Conservation (phyloP, 2,113 vertebrate genomes). For the Rhabdomys dilectus region DNA sequence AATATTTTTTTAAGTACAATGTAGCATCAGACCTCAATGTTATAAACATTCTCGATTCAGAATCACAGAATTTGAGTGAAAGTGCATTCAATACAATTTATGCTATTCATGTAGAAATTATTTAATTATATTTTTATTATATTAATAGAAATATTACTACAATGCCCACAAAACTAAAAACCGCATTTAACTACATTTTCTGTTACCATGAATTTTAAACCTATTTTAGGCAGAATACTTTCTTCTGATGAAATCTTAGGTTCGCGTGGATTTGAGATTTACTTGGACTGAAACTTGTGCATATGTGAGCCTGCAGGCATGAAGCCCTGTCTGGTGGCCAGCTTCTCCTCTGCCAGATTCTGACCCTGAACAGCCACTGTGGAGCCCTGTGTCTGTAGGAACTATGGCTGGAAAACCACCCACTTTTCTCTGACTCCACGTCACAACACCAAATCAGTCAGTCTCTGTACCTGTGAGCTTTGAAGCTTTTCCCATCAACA, state of each 20-base stretch:
- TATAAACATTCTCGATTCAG: conserved; percentile 63
- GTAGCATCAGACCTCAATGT: conserved; percentile 67
- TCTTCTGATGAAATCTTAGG: conserved; percentile 51
- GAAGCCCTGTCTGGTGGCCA: not conserved
- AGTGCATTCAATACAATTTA: conserved; percentile 75
- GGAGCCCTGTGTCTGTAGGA: not conserved
- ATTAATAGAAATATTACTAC: conserved; percentile 27
- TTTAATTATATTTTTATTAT: not conserved
- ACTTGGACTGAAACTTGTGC: not conserved
- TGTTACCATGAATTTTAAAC: conserved; percentile 54
- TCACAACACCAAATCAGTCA: conserved; percentile 43
- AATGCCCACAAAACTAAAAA: conserved; percentile 63
- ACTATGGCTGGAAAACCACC: conserved; percentile 27
- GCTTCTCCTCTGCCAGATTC: not conserved
- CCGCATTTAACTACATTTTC: conserved; percentile 71
- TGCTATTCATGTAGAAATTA: conserved; percentile 62
- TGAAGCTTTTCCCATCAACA: conserved; percentile 91
- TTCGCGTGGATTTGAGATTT: not conserved
- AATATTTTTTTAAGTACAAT: conserved; percentile 61
- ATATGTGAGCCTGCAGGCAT: not conserved
- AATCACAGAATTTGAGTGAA: conserved; percentile 55
- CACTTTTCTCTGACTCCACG: not conserved
- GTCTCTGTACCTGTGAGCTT: conserved; percentile 93
- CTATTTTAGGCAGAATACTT: conserved; percentile 65
- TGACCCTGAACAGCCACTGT: not conserved